These are phyloP conservation scores for Acanthosepion esculentum DNA, from an alignment of 2,888 invertebrate genomes.

Conservation along the genomic window DNA sequence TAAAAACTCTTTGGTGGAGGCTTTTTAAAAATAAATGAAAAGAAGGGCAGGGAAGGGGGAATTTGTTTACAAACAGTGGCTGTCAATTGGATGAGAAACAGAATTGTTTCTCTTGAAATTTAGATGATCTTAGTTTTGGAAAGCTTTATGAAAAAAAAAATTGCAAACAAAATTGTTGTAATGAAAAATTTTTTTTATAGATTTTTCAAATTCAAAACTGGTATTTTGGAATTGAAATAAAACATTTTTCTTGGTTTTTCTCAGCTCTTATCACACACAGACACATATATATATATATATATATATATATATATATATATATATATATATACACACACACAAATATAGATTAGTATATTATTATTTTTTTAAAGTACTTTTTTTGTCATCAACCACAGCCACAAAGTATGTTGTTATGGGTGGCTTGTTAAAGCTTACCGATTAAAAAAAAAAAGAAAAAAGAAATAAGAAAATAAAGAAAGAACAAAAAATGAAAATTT, in stretches of 20 bases:
- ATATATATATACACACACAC: not conserved
- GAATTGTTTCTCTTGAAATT: not conserved
- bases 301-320: too few species aligned
- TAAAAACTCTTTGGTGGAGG: too few species aligned
- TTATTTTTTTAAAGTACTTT: constrained; percentile 8
- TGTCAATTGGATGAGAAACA: not conserved
- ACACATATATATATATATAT: too few species aligned
- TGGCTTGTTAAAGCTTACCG: not conserved
- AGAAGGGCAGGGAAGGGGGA: not conserved
- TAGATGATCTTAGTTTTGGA: not conserved
- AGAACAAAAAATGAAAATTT: not conserved
- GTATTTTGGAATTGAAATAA: not conserved
- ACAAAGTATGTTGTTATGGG: not conserved
- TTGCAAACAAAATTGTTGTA: not conserved
- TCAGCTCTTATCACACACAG: not conserved
- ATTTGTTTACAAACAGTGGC: not conserved
- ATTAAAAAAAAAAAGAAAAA: too few species aligned
- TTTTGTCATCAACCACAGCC: not conserved
- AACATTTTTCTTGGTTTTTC: not conserved
- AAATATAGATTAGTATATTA: not conserved
- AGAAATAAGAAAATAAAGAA: not conserved
- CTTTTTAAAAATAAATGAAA: not conserved
- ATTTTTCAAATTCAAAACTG: not conserved
- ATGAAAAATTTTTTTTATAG: not conserved
- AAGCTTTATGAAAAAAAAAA: not conserved